Percentiles rank a stretch among this genome's conserved stretches.
phyloP scores from a whole-genome alignment of 2,888 invertebrate genomes.

The Cartodere bifasciata region DNA sequence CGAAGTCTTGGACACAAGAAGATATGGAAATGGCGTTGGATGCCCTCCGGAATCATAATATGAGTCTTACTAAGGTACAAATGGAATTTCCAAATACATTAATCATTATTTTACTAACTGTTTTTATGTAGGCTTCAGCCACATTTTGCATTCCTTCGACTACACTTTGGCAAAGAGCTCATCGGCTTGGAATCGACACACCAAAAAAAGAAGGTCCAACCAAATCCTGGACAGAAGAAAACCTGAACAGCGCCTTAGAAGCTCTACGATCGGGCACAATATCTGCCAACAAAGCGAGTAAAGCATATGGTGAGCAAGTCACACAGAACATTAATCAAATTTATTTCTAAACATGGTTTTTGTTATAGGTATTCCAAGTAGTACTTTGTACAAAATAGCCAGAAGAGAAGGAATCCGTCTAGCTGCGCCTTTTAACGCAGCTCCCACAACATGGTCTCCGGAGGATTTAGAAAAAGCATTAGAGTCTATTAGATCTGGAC shows the following conservation, averaged over 20 bases:
- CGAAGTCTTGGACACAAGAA: constrained; percentile 78
- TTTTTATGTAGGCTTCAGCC: constrained; percentile 49
- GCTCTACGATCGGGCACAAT: constrained; percentile 74
- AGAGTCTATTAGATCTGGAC: constrained; percentile 68
- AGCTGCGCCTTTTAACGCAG: constrained; percentile 83
- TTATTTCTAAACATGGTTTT: constrained; percentile 2
- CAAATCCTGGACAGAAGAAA: constrained; percentile 80
- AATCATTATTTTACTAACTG: constrained; percentile 2
- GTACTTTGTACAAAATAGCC: constrained; percentile 84
- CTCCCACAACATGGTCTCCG: constrained; percentile 78
- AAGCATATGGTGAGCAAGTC: constrained; percentile 56
- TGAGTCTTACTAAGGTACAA: constrained; percentile 73
- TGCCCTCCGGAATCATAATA: constrained; percentile 71
- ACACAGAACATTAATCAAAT: constrained; percentile 1
- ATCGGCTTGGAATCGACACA: constrained; percentile 78
- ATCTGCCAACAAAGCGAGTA: constrained; percentile 84
- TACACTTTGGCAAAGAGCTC: constrained; percentile 83
- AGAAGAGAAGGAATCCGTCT: constrained; percentile 78
- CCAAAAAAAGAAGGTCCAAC: constrained; percentile 81
- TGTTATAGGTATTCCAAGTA: constrained; percentile 66
- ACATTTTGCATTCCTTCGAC: constrained; percentile 84
- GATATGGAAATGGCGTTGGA: constrained; percentile 84
- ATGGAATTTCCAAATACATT: neutral
- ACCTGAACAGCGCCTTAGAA: constrained; percentile 67
- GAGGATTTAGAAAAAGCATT: constrained; percentile 73